Conservation (phyloP, 1,140 invertebrate genomes). For the Eumaeus atala region DNA sequence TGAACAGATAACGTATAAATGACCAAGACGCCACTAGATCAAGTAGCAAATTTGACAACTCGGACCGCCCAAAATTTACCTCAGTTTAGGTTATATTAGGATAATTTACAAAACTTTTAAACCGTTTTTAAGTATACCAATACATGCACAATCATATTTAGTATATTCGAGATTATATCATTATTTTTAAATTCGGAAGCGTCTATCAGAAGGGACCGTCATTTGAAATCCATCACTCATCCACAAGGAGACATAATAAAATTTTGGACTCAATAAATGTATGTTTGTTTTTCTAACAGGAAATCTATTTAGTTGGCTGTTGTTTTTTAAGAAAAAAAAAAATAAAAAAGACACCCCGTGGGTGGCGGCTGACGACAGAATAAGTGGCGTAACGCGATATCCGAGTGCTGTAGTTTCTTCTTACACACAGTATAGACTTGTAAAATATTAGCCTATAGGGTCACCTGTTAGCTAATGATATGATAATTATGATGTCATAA, state of each 20-base stretch:
- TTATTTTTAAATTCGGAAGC: constrained; percentile 35
- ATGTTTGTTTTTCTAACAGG: constrained; percentile 72
- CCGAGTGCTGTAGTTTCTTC: constrained; percentile 60
- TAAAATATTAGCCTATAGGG: too few relatives aligned
- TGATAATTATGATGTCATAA: constrained; percentile 10
- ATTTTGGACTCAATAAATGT: constrained; percentile 62
- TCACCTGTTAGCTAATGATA: neutral
- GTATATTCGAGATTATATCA: too few relatives aligned
- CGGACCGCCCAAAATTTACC: constrained; percentile 25
- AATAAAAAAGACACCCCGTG: constrained; percentile 50
- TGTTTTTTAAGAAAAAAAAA: constrained; percentile 45
- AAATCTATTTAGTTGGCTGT: constrained; percentile 66
- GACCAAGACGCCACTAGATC: constrained; percentile 20
- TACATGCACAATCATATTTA: constrained; percentile 16
- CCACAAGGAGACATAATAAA: constrained; percentile 54
- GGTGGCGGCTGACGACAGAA: constrained; percentile 69
- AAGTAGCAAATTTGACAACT: constrained; percentile 24
- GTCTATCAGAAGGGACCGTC: constrained; percentile 38
- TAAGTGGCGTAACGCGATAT: constrained; percentile 65
- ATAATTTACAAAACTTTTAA: too few relatives aligned
- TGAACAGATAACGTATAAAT: constrained; percentile 48
- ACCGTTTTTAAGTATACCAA: too few relatives aligned
- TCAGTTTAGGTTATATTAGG: too few relatives aligned
- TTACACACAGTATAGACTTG: constrained; percentile 46
- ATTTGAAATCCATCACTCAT: constrained; percentile 66